These are phyloP conservation scores for Arizona elegans DNA, from an alignment of 2,113 vertebrate species.

Conservation along the genomic window DNA sequence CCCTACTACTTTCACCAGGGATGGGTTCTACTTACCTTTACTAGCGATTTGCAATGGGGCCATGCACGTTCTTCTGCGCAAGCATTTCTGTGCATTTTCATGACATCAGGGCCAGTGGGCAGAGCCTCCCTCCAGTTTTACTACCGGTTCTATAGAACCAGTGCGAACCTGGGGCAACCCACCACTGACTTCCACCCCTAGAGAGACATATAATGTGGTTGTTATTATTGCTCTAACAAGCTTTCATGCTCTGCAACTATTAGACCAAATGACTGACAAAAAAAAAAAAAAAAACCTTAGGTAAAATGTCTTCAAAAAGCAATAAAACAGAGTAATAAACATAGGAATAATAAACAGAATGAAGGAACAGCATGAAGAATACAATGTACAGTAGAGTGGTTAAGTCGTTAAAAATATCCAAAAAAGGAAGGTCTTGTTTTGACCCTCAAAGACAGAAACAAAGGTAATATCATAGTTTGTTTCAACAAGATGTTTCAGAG, in stretches of 20 bases:
- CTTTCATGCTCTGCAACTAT: neutral
- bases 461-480: neutral
- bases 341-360: neutral
- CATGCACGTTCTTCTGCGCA: too few species aligned
- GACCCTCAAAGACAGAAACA: neutral
- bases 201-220: neutral
- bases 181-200: neutral
- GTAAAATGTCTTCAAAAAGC: neutral
- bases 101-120: too few species aligned
- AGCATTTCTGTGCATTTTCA: too few species aligned
- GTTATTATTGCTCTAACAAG: neutral
- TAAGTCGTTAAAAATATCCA: neutral
- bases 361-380: neutral
- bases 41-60: too few species aligned
- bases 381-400: neutral
- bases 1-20: neutral
- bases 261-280: neutral
- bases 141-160: too few species aligned
- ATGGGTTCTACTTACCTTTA: too few species aligned
- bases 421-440: neutral
- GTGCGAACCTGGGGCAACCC: too few species aligned
- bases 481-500: neutral
- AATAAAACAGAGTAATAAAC: constrained; percentile 1
- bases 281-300: neutral
- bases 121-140: too few species aligned